phyloP scores from a whole-genome alignment of 2,888 invertebrate species.

The Petrophora chlorosata region DNA sequence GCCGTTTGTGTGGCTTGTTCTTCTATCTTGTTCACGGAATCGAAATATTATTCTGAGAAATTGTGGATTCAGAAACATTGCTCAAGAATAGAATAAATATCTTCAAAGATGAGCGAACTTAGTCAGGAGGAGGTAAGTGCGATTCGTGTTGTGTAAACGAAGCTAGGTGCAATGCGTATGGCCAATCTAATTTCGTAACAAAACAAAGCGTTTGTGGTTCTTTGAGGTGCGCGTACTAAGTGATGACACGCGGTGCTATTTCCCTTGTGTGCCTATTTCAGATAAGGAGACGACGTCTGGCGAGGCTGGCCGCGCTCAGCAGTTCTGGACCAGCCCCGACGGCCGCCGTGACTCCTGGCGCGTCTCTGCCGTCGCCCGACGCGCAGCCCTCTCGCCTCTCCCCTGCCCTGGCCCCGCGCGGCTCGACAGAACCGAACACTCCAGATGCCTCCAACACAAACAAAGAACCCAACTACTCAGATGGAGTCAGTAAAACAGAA shows the following conservation, averaged over 20 bases:
- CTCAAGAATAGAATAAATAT: conserved; percentile 48
- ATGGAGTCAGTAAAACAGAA: conserved; percentile 65
- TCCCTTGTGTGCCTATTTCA: conserved; percentile 65
- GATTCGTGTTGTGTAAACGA: conserved; percentile 69
- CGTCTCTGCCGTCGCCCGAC: conserved; percentile 64
- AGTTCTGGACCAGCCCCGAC: conserved; percentile 76
- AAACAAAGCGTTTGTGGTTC: conserved; percentile 78
- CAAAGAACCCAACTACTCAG: conserved; percentile 69
- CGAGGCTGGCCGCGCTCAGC: conserved; percentile 86
- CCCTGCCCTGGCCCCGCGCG: conserved; percentile 52
- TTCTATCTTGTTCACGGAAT: conserved; percentile 62
- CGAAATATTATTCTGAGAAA: conserved; percentile 60
- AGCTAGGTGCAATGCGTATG: conserved; percentile 74
- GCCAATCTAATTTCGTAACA: conserved; percentile 82
- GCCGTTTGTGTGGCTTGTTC: conserved; percentile 76
- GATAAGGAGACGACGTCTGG: conserved; percentile 90
- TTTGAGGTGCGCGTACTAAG: conserved; percentile 54
- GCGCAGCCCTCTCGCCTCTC: conserved; percentile 54
- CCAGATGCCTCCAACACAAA: conserved; percentile 63
- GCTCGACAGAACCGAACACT: conserved; percentile 61
- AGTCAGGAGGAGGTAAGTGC: conserved; percentile 93
- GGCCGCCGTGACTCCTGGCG: conserved; percentile 74
- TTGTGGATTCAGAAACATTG: conserved; percentile 51
- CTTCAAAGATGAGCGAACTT: conserved; percentile 89
- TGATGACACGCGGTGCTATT: conserved; percentile 59